Base-by-base conservation (phyloP, 2,113 vertebrate genomes). In the Geococcyx californianus region DNA sequence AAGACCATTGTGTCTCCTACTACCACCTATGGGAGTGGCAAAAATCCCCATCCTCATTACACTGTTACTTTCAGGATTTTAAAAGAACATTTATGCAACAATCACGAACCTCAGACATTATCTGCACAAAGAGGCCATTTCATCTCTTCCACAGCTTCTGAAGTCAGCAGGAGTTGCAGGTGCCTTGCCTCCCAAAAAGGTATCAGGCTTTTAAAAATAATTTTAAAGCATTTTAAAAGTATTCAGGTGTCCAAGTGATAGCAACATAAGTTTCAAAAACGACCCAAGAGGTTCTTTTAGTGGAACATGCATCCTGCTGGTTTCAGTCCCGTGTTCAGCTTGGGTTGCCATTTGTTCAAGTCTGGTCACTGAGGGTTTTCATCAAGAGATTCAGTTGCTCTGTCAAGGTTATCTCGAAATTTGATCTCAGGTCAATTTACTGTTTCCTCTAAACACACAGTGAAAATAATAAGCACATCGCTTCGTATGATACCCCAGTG, bases 341-440 rank as follows among this genome's bases (percentile, higher is more conserved):
- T 12, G 51, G 84, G 24, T 40, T 72, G 70, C 60, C 56, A 19
- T 34, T 62, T 91, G 78, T 82, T 38, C 84, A 89, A 44, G 38
- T 90, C 92, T 66, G 75, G 59, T 69, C 3, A 2, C 82, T 29
- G 42, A 80, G 36, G n/a, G 72, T 80, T 87, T 93, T 89, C 90
- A 78, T 84, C 52, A 47, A 64, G 55, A 93, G 58, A 85, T 17
- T 69, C 70, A 83, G 68, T 40, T 59, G 52, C 64, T 77, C 64
- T 83, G 28, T 60, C 79, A 92, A 93, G 92, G 93, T 92, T 91
- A 96, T 92, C 90, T 92, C 1, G 0, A 89, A 90, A 95, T 78
- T 67, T 75, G 51, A 93, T 92, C 94, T 92, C 60, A n/a, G 83
- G 88, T 92, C 88, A 92, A 72, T 95, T 94, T 89, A 74, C 79